Percentiles rank a stretch among this genome's conserved stretches.
These are phyloP conservation scores for Phymanthus crucifer DNA, from an alignment of 92 coral and sea anemone genomes.

Conservation along the genomic window DNA sequence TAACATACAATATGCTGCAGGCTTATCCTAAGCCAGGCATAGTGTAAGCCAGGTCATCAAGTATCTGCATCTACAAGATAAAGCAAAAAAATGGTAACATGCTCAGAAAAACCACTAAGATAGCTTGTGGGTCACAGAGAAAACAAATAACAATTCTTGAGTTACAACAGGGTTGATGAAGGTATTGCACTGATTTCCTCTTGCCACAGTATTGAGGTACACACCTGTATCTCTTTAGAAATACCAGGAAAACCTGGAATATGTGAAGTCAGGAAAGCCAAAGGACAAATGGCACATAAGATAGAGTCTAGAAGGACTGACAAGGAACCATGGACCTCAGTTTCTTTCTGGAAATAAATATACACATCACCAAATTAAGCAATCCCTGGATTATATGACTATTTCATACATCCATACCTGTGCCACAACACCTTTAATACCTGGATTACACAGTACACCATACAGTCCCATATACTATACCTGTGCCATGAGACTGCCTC, in stretches of 20 bases:
- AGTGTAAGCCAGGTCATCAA: constrained; percentile 87
- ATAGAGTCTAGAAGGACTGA: constrained; percentile 90
- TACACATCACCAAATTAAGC: background rate
- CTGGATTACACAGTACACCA: constrained; percentile 52
- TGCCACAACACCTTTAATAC: constrained; percentile 78
- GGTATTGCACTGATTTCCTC: too few species aligned
- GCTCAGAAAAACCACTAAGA: background rate
- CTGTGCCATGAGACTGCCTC: constrained; percentile 84
- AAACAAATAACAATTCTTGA: background rate
- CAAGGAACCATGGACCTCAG: constrained; percentile 94
- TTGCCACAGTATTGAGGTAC: background rate
- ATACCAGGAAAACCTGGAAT: constrained; percentile 83
- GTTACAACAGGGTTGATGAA: too few species aligned
- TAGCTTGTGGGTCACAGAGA: background rate
- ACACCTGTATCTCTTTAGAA: constrained; percentile 79
- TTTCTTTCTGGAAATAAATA: constrained; percentile 55
- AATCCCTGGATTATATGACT: constrained; percentile 2
- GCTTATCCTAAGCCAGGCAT: constrained; percentile 91
- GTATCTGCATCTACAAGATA: constrained; percentile 61
- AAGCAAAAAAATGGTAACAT: background rate
- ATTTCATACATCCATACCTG: constrained; percentile 79
- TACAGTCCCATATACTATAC: too few species aligned
- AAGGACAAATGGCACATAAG: constrained; percentile 89
- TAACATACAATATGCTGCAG: background rate
- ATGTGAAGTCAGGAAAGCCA: constrained; percentile 85